These are phyloP conservation scores for Thysanoteuthis rhombus DNA, from an alignment of 2,888 invertebrate genomes.

Conservation along the genomic window DNA sequence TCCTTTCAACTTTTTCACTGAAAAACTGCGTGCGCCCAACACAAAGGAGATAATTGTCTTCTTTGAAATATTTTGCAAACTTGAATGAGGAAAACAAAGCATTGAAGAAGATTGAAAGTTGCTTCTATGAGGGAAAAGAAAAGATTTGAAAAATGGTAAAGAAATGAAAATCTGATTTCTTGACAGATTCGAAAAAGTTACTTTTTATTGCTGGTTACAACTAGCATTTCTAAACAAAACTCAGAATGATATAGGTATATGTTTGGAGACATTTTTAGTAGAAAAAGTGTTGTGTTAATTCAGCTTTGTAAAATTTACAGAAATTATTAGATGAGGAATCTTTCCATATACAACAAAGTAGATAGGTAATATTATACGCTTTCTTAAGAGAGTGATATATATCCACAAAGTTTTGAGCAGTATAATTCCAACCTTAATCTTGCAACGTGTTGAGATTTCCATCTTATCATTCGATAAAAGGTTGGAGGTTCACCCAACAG, in stretches of 20 bases:
- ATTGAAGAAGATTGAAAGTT: background rate
- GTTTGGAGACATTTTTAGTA: background rate
- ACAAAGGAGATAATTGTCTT: background rate
- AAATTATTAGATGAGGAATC: background rate
- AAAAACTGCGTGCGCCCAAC: background rate
- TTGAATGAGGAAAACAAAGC: background rate
- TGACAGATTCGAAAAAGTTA: background rate
- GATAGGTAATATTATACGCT: background rate
- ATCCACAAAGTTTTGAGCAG: background rate
- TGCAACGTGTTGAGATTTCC: too few relatives aligned
- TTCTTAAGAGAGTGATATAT: background rate
- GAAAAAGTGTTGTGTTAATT: background rate
- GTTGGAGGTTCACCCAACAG: background rate
- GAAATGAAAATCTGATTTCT: background rate
- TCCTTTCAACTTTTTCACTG: background rate
- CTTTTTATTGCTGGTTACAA: background rate
- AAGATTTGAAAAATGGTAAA: background rate
- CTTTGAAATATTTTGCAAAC: background rate
- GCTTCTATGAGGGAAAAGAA: background rate
- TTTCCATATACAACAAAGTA: background rate
- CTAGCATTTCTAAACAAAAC: background rate
- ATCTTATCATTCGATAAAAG: too few relatives aligned
- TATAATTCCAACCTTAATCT: background rate
- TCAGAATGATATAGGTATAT: background rate
- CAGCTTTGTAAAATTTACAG: background rate